Conservation (phyloP, 1,140 invertebrate genomes). For the Melitaea cinxia region DNA sequence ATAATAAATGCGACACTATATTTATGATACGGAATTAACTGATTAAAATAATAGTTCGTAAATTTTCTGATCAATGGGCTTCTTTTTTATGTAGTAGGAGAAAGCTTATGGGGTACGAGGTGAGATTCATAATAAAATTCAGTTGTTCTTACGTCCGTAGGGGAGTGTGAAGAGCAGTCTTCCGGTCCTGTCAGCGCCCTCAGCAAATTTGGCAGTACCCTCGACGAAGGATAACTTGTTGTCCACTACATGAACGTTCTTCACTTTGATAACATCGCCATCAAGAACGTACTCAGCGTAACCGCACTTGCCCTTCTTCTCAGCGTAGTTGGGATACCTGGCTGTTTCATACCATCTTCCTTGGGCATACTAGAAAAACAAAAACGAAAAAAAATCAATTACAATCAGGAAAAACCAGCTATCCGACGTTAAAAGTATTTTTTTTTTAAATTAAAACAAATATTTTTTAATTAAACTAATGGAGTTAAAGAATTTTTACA, state of each 20-base stretch:
- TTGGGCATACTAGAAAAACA: slow-evolving; percentile 49
- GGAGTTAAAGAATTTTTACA: too few species aligned
- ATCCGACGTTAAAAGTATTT: background rate
- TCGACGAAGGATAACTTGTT: slow-evolving; percentile 50
- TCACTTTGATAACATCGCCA: slow-evolving; percentile 52
- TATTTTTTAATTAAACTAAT: too few species aligned
- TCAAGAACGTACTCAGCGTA: slow-evolving; percentile 54
- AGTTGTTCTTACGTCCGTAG: slow-evolving; percentile 29
- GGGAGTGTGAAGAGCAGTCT: slow-evolving; percentile 55
- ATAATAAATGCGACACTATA: too few species aligned
- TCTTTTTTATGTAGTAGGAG: too few species aligned
- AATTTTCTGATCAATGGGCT: too few species aligned
- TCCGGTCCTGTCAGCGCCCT: slow-evolving; percentile 46
- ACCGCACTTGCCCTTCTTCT: slow-evolving; percentile 49
- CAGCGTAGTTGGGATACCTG: slow-evolving; percentile 45
- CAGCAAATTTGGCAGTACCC: slow-evolving; percentile 48
- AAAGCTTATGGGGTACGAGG: background rate
- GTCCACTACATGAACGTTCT: slow-evolving; percentile 51
- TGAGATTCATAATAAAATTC: background rate
- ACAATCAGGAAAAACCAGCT: background rate
- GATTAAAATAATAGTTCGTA: too few species aligned
- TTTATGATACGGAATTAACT: too few species aligned
- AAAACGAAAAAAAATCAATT: background rate
- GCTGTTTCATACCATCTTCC: slow-evolving; percentile 65
- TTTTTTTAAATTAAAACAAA: too few species aligned